Conservation (phyloP, 1,140 invertebrate species). For the Zaprionus davidi region DNA sequence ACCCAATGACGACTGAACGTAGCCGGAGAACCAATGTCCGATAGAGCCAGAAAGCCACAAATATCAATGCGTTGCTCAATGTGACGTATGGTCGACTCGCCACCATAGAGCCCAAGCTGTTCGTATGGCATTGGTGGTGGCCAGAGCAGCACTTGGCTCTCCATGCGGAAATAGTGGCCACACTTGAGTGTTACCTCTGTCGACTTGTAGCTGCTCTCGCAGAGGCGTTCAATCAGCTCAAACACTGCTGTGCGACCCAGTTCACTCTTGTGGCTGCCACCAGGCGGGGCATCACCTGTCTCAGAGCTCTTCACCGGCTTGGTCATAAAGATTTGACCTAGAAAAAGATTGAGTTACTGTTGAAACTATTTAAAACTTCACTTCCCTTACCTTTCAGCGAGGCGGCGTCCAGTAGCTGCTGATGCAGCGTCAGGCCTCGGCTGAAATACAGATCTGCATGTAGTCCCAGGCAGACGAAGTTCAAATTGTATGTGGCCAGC, state of each 20-base stretch:
- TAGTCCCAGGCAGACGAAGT: constrained; percentile 88
- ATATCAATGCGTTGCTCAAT: constrained; percentile 88
- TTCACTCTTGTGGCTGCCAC: constrained; percentile 84
- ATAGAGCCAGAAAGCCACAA: constrained; percentile 92
- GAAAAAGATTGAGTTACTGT: not conserved
- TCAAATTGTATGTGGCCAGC: constrained; percentile 91
- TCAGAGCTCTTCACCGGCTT: constrained; percentile 61
- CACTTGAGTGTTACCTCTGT: constrained; percentile 91
- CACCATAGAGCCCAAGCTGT: constrained; percentile 27
- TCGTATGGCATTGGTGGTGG: constrained; percentile 88
- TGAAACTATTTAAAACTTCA: not conserved
- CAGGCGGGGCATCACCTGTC: constrained; percentile 13
- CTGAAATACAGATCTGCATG: constrained; percentile 85
- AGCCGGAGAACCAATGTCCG: constrained; percentile 96
- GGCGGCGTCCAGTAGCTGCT: constrained; percentile 71
- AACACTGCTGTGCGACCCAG: constrained; percentile 85
- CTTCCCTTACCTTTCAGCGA: constrained; percentile 58
- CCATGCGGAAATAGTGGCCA: constrained; percentile 89
- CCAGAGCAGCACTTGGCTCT: constrained; percentile 88
- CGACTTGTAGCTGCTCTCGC: constrained; percentile 91
- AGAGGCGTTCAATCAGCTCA: constrained; percentile 89
- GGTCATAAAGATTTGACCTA: constrained; percentile 74
- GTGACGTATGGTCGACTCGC: constrained; percentile 46
- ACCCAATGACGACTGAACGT: constrained; percentile 95
- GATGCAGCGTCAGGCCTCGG: constrained; percentile 71